Evolutionary conservation across 1,140 invertebrate species (phyloP).

Genomic region (Drosophila kurseongensis): DNA sequence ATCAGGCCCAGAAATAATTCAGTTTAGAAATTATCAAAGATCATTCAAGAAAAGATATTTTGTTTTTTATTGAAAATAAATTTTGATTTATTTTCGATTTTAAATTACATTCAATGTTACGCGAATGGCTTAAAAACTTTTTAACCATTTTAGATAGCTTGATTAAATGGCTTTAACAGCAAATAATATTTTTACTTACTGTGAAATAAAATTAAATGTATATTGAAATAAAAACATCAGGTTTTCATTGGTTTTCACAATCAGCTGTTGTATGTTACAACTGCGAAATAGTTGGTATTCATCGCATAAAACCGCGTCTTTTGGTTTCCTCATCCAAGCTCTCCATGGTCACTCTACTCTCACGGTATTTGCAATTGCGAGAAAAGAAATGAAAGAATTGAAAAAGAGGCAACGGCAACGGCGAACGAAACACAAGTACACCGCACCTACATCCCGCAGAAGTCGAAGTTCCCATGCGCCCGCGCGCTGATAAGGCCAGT

Average conservation of each 20-base stretch:
- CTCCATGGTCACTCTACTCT: conserved; percentile 11
- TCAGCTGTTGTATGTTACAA: background rate
- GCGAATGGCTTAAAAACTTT: no score
- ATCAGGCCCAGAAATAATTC: no score
- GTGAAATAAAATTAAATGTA: no score
- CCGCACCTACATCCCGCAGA: conserved; percentile 4
- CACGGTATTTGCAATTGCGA: conserved; percentile 5
- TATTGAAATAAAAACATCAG: no score
- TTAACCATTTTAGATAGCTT: no score
- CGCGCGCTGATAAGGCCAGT: conserved; percentile 39
- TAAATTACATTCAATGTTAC: no score
- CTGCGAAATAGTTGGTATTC: background rate
- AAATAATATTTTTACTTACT: no score
- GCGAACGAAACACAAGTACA: background rate
- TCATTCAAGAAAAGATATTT: no score
- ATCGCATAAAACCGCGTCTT: background rate
- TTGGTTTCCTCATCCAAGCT: background rate
- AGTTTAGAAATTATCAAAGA: no score
- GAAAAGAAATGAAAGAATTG: conserved; percentile 1
- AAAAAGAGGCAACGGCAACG: background rate
- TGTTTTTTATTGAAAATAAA: no score
- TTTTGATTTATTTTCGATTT: no score
- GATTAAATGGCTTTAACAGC: no score
- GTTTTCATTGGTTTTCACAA: background rate
- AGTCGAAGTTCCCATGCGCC: conserved; percentile 37